phyloP scores from a whole-genome alignment of 2,113 vertebrate species.

The Ahaetulla prasina region DNA sequence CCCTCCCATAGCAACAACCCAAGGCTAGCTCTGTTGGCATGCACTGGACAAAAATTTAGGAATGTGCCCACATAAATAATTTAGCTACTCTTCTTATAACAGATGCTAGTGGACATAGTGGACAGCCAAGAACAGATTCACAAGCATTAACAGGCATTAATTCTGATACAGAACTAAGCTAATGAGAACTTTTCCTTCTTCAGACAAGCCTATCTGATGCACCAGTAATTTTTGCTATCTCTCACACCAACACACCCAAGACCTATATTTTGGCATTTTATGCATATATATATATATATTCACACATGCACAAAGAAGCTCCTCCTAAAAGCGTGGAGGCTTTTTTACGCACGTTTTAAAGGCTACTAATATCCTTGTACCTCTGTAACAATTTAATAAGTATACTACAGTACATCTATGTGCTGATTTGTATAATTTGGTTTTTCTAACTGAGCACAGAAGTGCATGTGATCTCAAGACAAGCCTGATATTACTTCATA shows the following conservation, averaged over 20 bases:
- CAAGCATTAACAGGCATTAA: background rate
- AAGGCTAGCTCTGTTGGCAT: background rate
- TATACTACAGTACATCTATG: background rate
- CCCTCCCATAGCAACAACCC: background rate
- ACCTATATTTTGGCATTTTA: background rate
- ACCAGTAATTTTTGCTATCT: background rate
- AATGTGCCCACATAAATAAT: background rate
- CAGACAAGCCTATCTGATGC: background rate
- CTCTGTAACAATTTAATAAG: background rate
- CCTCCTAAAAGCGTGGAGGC: background rate
- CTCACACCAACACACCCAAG: background rate
- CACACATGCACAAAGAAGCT: background rate
- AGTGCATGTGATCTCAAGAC: no score
- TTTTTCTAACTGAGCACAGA: background rate
- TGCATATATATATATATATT: background rate
- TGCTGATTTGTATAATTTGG: background rate
- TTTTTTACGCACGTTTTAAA: background rate
- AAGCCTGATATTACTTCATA: background rate
- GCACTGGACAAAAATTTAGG: background rate
- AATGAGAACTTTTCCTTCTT: background rate
- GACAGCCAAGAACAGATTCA: background rate
- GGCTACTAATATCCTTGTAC: background rate
- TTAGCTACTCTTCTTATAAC: background rate
- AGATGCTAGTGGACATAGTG: background rate
- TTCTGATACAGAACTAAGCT: background rate